These are phyloP conservation scores for Pyrocephalus nanus DNA, from an alignment of 2,797 vertebrate genomes.

Conservation along the genomic window DNA sequence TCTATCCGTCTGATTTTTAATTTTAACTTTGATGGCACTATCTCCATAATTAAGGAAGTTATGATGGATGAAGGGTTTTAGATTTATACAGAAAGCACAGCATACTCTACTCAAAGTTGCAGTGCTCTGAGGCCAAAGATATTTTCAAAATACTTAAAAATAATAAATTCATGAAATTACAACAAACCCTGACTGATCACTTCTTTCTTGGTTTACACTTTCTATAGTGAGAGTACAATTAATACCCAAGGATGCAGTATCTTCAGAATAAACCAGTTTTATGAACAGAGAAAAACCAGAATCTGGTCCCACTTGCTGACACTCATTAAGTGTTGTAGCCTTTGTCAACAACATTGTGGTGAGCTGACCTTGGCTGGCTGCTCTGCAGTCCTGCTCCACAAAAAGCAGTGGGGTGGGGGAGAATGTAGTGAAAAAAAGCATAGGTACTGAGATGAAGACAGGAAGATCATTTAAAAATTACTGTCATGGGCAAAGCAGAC, in stretches of 20 bases:
- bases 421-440: neutral
- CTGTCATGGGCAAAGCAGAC: neutral
- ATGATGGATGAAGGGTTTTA: neutral
- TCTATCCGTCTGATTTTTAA: neutral
- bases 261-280: neutral
- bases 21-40: neutral
- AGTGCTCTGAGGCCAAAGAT: neutral
- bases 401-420: neutral
- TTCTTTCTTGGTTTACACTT: neutral
- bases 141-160: neutral
- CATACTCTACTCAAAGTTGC: neutral
- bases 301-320: neutral
- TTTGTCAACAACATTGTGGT: neutral
- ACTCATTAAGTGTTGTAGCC: too few species aligned
- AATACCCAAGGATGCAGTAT: neutral
- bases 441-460: neutral
- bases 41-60: neutral
- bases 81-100: neutral
- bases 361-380: neutral
- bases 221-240: neutral
- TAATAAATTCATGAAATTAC: neutral
- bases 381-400: accelerated
- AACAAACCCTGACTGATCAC: neutral
- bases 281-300: neutral
- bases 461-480: neutral